Base-by-base conservation (phyloP, 2,797 vertebrate genomes). In the Enteromius argenteus region DNA sequence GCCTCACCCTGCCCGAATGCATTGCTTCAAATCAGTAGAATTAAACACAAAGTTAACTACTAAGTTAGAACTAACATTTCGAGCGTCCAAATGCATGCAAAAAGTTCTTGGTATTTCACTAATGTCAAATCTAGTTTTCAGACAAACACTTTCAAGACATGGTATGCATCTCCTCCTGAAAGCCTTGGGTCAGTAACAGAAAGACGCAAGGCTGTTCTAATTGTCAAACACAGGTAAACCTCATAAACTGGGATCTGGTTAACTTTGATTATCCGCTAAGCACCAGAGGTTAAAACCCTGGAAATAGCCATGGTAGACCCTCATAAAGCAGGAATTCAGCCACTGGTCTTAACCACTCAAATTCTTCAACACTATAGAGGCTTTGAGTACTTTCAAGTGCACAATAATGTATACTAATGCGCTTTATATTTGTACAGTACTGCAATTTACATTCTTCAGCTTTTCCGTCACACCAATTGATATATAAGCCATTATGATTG, bases 171-270 rank as follows among this genome's bases (percentile, higher is more conserved):
- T 76, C 46, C 35, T 60, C 44, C 74, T 14, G 27, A 64, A 76
- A 82, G 78, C 62, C n/a, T 60, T 56, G 7, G 30, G 60, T 68
- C 67, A 27, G 80, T 46, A 81, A 35, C 56, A 73, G 42, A 30
- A 39, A 85, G 64, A 78, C 74, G 35, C n/a, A 56, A 53, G 69
- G 64, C 49, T 89, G 79, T 87, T 79, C 60, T 67, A 72, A 87
- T 80, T 86, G 84, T 86, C 39, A 80, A 35, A 79, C 23, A 19
- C 60, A 81, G 66, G 44, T 49, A 71, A 49, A 88, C 35, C 77
- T 79, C 42, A 44, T 56, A 62, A 89, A 84, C 17, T 11, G 5
- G n/a, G 14, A 58, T 32, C 58, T 21, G 64, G 60, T 17, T 37
- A 77, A 49, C 0, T 39, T 39, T 39, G 37, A 39, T 0, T 5